Base-by-base conservation (phyloP, 2,797 vertebrate species). In the Morus bassanus region DNA sequence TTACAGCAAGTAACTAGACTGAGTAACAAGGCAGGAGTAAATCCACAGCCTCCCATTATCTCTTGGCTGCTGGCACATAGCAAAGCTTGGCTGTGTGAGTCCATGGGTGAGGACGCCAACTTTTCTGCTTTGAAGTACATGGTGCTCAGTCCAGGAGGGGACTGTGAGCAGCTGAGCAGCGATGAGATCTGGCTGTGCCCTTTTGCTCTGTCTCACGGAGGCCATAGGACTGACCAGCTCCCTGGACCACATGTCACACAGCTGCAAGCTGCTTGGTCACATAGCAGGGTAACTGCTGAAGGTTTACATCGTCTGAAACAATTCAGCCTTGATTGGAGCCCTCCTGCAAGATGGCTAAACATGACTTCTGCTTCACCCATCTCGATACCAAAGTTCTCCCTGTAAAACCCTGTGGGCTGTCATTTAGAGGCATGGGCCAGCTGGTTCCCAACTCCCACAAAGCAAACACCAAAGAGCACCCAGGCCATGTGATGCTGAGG, bases 271-370 rank as follows among this genome's bases (percentile, higher is more conserved):
- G 27, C 72, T 27, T 33, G 33, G 54, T 68, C 43, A 86, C 45
- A 50, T 0, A 59, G 41, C 0, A 0, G 27, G 28, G 24, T 31
- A 82, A 65, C 37, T 75, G 35, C 56, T 59, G 50, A 72, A 78
- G 14, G 35, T 27, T 74, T 37, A 43, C 14, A 30, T 37, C 60
- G 30, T 46, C 72, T 53, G 35, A 61, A 82, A 61, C 23, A 53
- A 35, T 37, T 39, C 60, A 41, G 70, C 60, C 13, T 57, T n/a
- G 33, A 30, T 5, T 63, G 51, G 11, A 86, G 27, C 43, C 8
- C 8, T 75, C 33, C 69, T 86, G 13, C 0, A 1, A 90, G 35
- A 88, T 2, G 37, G n/a, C 17, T 43, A 35, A 48, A 63, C 0
- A 0, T 14, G 24, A 48, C 48, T 85, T 72, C 54, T 76, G 39